Evolutionary conservation across 53 echinoderm and acorn worm genomes (phyloP), one percentile per base, ranked within the genome.

Genomic region (Henricia sp.): DNA sequence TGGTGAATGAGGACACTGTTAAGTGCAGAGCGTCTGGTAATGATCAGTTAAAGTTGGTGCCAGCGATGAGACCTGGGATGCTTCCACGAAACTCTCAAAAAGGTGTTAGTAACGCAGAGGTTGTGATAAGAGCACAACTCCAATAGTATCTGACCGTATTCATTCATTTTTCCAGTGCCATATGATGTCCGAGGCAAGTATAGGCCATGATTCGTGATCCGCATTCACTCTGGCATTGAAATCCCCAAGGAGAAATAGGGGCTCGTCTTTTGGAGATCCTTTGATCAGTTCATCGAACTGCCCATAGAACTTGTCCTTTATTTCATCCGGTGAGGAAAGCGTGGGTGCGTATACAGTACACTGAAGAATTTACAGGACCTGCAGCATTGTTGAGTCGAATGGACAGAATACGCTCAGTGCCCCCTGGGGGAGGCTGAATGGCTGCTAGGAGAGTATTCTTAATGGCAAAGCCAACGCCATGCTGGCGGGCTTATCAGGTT

Each of bases 331-430:
- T n/a, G n/a, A n/a, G n/a, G n/a, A n/a, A n/a, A 84, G n/a, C n/a
- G 90, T 85, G 6, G 78, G 90, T 25, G 85, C 90, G 41, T 85
- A 77, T 1, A 33, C 59, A 37, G 68, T 52, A 4, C n/a, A n/a
- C n/a, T n/a, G 85, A 6, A 27, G 77, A 20, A 68, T 65, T 85
- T 3, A 77, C 84, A 9, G 54, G 40, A 43, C 82, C 82, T 12
- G 65, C 8, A 23, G 55, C 23, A 13, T 52, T 82, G 35, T 8
- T 5, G 12, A 57, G 71, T 17, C 0, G 26, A 19, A 70, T 52
- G 50, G 70, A 52, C 20, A 55, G 74, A 4, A 78, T 11, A 19
- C 48, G 42, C 54, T 73, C 52, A 10, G 27, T 73, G 73, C 0
- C 73, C 25, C 52, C 57, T 39, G 76, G 38, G 24, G 71, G 71